Base-by-base conservation (phyloP, 2,797 vertebrate genomes). In the Simalia tracyae region DNA sequence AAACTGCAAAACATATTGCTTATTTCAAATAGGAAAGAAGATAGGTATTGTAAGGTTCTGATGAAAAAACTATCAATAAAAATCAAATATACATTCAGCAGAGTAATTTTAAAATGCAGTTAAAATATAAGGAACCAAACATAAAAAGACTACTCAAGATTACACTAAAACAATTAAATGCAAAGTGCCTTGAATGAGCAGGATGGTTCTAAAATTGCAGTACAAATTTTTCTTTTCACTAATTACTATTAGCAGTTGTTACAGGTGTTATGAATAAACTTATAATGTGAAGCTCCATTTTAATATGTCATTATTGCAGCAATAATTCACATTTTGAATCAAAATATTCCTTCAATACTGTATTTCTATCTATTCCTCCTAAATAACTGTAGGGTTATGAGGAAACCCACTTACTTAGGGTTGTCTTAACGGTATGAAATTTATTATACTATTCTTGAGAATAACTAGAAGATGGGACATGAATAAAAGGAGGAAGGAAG, bases 331-430 rank as follows among this genome's bases (percentile, higher is more conserved):
- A 22, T 4, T 89, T 76, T 56, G 5, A 36, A 92, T 28, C 12
- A 87, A 92, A 85, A 59, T 54, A 57, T 76, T 12, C n/a, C 92
- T 92, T 96, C 84, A 50, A 28, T 61, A 93, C 90, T 46, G 0
- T 85, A 72, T 94, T 89, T 56, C 66, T 9, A 31, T 7, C 90
- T 66, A 0, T 0, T 14, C 2, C 84, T 81, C 5, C 76, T 84
- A 59, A n/a, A 3, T 89, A 92, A 90, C 1, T 92, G 92, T 26
- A 94, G 57, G 89, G 91, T 91, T 66, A 5, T 3, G 66, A 26
- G 91, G 24, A 84, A 94, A 96, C 12, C 2, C 85, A 66, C 17
- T 14, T 0, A 0, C 26, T 92, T 81, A 8, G 89, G 76, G 22
- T 63, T 93, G 88, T 93, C 28, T n/a, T 56, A 63, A 90, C 28